These are phyloP conservation scores for Sigmodon hispidus DNA, from an alignment of 2,113 vertebrate genomes.

Conservation along the genomic window DNA sequence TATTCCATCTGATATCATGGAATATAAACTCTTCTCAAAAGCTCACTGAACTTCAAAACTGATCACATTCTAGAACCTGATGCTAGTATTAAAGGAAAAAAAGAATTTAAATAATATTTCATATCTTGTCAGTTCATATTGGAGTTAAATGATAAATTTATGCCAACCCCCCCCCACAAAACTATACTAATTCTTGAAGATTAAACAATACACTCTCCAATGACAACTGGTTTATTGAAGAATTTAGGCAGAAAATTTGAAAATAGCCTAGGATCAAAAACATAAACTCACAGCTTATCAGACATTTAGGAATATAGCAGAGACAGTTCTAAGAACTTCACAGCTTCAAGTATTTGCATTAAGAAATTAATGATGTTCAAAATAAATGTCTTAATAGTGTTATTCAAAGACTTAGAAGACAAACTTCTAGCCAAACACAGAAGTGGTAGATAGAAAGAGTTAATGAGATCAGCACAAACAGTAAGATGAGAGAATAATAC, in stretches of 20 bases:
- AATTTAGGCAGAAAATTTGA: neutral
- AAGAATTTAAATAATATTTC: neutral
- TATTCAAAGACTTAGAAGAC: neutral
- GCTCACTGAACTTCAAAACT: neutral
- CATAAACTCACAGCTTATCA: neutral
- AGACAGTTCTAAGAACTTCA: neutral
- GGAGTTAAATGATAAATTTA: neutral
- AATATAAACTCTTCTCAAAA: neutral
- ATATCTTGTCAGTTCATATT: neutral
- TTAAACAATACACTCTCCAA: neutral
- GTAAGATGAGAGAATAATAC: neutral
- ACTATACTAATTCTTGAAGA: neutral
- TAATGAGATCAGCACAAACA: neutral
- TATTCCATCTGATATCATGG: neutral
- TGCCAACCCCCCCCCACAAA: neutral
- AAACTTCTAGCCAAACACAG: neutral
- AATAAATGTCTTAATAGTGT: neutral
- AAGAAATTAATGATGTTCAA: neutral
- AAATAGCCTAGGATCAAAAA: neutral
- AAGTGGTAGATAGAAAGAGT: neutral
- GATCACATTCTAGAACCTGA: neutral
- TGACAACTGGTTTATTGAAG: neutral
- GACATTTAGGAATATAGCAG: neutral
- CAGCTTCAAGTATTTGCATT: neutral
- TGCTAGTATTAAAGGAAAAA: neutral